Evolutionary conservation across 2,113 vertebrate species (phyloP), one percentile per base, ranked within the genome.

Genomic region (Romanogobio albipinnatus): DNA sequence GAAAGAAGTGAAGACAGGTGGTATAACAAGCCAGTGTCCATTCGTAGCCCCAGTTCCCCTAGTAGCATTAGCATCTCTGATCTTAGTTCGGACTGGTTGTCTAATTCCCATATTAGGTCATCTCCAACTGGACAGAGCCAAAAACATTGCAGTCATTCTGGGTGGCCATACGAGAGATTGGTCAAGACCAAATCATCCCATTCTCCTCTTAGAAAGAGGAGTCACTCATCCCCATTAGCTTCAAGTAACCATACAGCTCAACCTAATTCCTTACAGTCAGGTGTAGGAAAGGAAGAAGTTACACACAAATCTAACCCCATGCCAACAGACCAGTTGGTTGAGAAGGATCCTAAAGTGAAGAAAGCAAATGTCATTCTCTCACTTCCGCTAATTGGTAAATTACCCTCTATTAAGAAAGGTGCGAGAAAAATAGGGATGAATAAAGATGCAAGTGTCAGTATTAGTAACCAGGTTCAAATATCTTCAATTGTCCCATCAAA

Each of bases 321-420:
- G 9, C 75, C 66, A 33, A 86, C 82, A 82, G 39, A 82, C 9
- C 71, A 64, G 58, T 36, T 79, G 81, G 8, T 76, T 74, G 64
- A 82, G 22, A 86, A 86, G 76, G 80, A 73, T n/a, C 17, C 74
- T 45, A 29, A 75, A 84, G 68, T 51, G 56, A 86, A 88, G 80
- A 93, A 90, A 92, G 47, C 82, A 77, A 86, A 79, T 45, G 91
- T 90, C 39, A 88, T 75, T 71, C 58, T 92, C 82, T 84, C 81
- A 62, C 87, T 96, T 73, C 93, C 95, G 81, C 90, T 95, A 77
- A 94, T 95, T 70, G 95, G 96, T 29, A 95, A 96, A 89, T 88
- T 90, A 36, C 93, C 95, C 87, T 91, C 89, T 4, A 86, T 91
- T 86, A 91, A 94, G 90, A 95, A 88, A 86, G 91, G 91, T 81